Evolutionary conservation across 2,797 vertebrate genomes (phyloP), one percentile per base, ranked within the genome.

Genomic region (Sebastes taczanowskii): DNA sequence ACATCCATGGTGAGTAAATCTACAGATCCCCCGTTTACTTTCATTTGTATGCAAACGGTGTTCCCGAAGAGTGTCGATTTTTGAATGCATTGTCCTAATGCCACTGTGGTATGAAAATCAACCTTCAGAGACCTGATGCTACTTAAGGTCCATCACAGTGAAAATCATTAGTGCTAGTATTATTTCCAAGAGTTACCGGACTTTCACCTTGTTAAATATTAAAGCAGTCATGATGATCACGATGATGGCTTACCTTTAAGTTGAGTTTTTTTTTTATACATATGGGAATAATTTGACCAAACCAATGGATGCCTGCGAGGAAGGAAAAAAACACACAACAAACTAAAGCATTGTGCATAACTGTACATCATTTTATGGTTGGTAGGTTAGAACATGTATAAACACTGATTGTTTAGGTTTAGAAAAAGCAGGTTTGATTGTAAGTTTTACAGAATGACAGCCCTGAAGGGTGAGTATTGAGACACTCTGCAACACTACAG

Each of bases 1-100:
- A 96, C 77, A 90, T 97, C 78, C 96, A 96, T 7, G 93, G 98
- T 99, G 91, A 98, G 98, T 97, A 93, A 74, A 22, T 72, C 7
- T 62, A 11, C 52, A 63, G 14, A 59, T 52, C 42, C 14, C n/a
- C 2, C 2, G 27, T 77, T 62, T 63, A 23, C 34, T 23, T 16
- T 38, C 61, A 63, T 38, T 35, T 16, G n/a, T 42, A 9, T 64
- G 62, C 4, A 16, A 16, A 35, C 9, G n/a, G 16, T 18, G 22
- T 25, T 64, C 60, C n/a, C 13, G 5, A 35, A 35, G 6, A 42
- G 22, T 64, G 5, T 35, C 1, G 10, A 25, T 32, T n/a, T 56
- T 27, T 9, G 4, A 56, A 4, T 56, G 11, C 6, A 3, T 35
- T 18, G 4, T 16, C 3, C 13, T 46, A 14, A 58, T 30, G 23